Base-by-base conservation (phyloP, 2,113 vertebrate species). In the Coryphaenoides rupestris region DNA sequence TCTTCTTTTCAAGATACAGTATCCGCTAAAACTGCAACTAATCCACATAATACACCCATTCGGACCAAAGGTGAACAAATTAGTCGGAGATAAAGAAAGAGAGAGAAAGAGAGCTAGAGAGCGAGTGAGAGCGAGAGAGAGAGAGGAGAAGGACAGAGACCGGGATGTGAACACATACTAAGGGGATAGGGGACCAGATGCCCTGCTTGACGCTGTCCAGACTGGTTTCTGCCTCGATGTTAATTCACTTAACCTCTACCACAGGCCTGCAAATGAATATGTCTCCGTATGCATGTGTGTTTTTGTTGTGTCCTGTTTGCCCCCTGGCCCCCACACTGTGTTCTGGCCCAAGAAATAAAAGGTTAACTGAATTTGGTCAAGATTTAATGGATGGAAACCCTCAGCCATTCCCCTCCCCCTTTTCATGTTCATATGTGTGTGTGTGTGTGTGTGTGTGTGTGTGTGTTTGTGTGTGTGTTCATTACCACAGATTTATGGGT, bases 291-390 rank as follows among this genome's bases (percentile, higher is more conserved):
- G 40, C 46, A 33, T 60, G 40, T 60, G 58, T 60, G 40, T 60
- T 10, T 47, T 19, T 49, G 58, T 45, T 49, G 58, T 60, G 58
- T 15, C 33, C 45, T 60, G 58, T 16, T 47, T 60, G 33, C 13
- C 40, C 58, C 21, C 19, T 60, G 58, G 58, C 58, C 33, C 19
- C 10, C 7, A 26, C 57, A 19, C 40, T 60, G 40, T 17, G 58
- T 60, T 60, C 58, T 60, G 58, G 58, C 58, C 58, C 21, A 16
- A 60, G 58, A 47, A 60, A 47, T 40, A 47, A 60, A 60, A 47
- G 40, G 58, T 60, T 60, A 60, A 60, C 58, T 60, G 58, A 22
- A 60, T 60, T 60, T 60, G 40, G 58, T 22, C 40, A 47, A 21
- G 15, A 21, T 47, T 40, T 60, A 60, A 60, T 47, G 40, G 58